A percentile compares a stretch with the other conserved stretches of the same genome.
phyloP scores from a whole-genome alignment of 2,888 invertebrate species.

The Acanthacorydalis orientalis region DNA sequence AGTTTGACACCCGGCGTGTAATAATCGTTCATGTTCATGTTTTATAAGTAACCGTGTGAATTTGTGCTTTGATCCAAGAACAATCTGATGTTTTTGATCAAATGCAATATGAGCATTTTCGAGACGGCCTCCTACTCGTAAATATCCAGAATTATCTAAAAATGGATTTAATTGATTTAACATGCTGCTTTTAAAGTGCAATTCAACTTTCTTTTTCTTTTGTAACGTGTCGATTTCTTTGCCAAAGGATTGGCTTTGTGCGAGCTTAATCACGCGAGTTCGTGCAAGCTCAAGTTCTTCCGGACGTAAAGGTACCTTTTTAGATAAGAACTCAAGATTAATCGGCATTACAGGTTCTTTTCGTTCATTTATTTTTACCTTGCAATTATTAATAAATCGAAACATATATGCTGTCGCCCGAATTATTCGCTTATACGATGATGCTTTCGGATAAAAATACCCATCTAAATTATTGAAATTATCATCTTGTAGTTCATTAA shows the following conservation, averaged over 20 bases:
- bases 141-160: slow-evolving; percentile 6
- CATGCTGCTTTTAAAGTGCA: neutral
- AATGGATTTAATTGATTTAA: slow-evolving; percentile 6
- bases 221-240: neutral
- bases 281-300: neutral
- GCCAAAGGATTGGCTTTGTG: slow-evolving; percentile 1
- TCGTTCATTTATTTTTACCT: neutral
- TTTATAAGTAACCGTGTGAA: slow-evolving; percentile 9
- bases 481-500: neutral
- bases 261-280: neutral
- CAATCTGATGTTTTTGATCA: slow-evolving; percentile 9
- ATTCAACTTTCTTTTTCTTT: neutral
- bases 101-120: slow-evolving; percentile 4
- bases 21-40: slow-evolving; percentile 9
- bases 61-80: slow-evolving; percentile 6
- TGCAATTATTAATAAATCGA: slow-evolving; percentile 2
- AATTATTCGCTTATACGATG: slow-evolving; percentile 1
- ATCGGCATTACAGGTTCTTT: neutral
- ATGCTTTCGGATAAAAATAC: neutral
- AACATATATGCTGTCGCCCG: slow-evolving; percentile 1
- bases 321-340: no score
- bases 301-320: no score
- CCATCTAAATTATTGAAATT: no score
- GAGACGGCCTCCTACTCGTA: slow-evolving; percentile 9
- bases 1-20: slow-evolving; percentile 11